Base-by-base conservation (phyloP, 2,113 vertebrate genomes). In the Tinamus guttatus region DNA sequence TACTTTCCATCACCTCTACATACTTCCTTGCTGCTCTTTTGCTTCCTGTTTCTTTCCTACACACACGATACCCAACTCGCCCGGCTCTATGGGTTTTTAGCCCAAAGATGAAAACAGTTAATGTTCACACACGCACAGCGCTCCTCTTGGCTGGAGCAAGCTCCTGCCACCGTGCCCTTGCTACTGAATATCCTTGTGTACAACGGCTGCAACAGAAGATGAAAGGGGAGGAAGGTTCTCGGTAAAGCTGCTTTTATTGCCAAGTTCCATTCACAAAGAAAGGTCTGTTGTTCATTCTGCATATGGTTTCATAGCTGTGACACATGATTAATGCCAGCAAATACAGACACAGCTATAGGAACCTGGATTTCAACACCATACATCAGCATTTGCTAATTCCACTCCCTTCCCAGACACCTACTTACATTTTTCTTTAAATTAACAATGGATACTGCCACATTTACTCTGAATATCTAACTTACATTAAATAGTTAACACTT, bases 231-330 rank as follows among this genome's bases (percentile, higher is more conserved):
- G 43, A 91, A 84, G 69, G 41, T 84, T 97, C 89, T 94, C 70
- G 88, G 60, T 94, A 93, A 96, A 70, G 74, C 47, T 60, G 68
- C 81, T 96, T 98, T 98, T 97, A 98, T 98, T 98, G 97, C 95
- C 97, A 96, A 97, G 93, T 94, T 96, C 25, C 87, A 87, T 96
- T 96, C 95, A 97, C 96, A 97, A 95, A 95, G 87, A 90, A 96
- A 97, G 89, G 85, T 87, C 80, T 81, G 56, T 86, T 97, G 89
- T 93, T 95, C 64, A 65, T 89, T 96, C 89, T 41, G 54, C 87
- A 81, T 79, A 94, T 15, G 45, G 84, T 95, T 79, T 87, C 89
- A 56, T 7, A 91, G 91, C 84, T 76, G 74, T 0, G 1, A 94
- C 89, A 77, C 58, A 41, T 27, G 75, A 97, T 63, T 94, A 95